A percentile compares a stretch with the other conserved stretches of the same genome.
These are phyloP conservation scores for Hephaestus fuliginosus DNA, from an alignment of 2,797 vertebrate species.

Conservation along the genomic window DNA sequence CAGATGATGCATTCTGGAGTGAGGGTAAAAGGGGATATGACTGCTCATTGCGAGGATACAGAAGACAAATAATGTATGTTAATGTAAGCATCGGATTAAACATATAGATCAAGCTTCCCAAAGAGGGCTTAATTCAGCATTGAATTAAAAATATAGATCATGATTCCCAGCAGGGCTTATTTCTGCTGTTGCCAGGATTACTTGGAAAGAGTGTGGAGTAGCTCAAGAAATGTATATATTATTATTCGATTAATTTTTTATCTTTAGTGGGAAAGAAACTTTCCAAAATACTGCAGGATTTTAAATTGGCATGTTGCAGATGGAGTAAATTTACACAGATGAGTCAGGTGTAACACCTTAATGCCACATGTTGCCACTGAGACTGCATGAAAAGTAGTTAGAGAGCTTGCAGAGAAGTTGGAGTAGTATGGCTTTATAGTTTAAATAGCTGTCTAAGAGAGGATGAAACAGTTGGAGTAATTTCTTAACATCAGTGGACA, in stretches of 20 bases:
- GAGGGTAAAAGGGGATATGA: conserved; percentile 45
- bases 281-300: neutral
- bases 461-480: neutral
- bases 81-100: conserved; percentile 13
- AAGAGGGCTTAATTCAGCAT: neutral
- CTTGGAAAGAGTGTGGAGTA: neutral
- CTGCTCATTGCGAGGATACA: conserved; percentile 20
- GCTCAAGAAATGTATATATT: neutral
- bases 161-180: conserved; percentile 1
- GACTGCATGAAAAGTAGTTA: neutral
- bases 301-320: neutral
- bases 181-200: neutral
- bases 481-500: too few relatives aligned
- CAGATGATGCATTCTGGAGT: conserved; percentile 44
- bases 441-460: too few relatives aligned
- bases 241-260: neutral
- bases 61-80: conserved; percentile 31
- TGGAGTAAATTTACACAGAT: neutral
- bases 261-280: conserved; percentile 1
- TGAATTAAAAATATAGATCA: conserved; percentile 20
- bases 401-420: neutral
- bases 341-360: neutral
- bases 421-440: neutral
- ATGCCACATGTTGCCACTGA: neutral
- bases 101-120: conserved; percentile 16